Base-by-base conservation (phyloP, 2,888 invertebrate genomes). In the Patella ulyssiponensis region DNA sequence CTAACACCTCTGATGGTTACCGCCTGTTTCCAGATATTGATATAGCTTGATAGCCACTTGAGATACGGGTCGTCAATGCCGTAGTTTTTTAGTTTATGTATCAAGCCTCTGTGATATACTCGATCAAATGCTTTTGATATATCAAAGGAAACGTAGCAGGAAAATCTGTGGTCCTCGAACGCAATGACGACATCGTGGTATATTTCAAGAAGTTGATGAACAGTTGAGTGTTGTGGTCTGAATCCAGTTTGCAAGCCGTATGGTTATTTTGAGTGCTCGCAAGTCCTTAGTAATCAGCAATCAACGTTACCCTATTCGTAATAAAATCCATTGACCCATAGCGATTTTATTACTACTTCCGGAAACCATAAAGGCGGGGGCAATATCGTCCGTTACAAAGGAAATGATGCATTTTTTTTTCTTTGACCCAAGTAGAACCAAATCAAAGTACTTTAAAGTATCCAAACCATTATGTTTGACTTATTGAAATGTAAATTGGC, bases 101-200 rank as follows among this genome's bases (percentile, higher is more conserved):
- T 1, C 2, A 74, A 54, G 2, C 71, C 58, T 58, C n/a, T 74
- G 58, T 77, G 77, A 69, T 71, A 77, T 23, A 74, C 77, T 12
- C 52, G 15, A 53, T 77, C 77, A 33, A 56, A 56, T 2, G 56
- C 56, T 56, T 56, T 33, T 14, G 56, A 5, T 2, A 56, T 12
- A 20, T 70, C 70, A 27, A 70, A 70, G 33, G 9, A 70, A 5
- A 70, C 70, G 5, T 27, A 33, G 14, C 33, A 70, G 15, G 23
- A 33, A 1, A 27, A 15, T 27, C 2, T 14, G 14, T 33, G 14
- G 33, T 14, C 33, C 14, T 70, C 70, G 20, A 70, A 33, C 14
- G 27, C 70, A 33, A 5, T 70, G 14, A 15, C 23, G 70, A 69
- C n/a, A 23, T 69, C 69, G 33, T 70, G 70, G 4, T 27, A 23